Conservation (phyloP, 2,113 vertebrate genomes). For the Hydropotes inermis region DNA sequence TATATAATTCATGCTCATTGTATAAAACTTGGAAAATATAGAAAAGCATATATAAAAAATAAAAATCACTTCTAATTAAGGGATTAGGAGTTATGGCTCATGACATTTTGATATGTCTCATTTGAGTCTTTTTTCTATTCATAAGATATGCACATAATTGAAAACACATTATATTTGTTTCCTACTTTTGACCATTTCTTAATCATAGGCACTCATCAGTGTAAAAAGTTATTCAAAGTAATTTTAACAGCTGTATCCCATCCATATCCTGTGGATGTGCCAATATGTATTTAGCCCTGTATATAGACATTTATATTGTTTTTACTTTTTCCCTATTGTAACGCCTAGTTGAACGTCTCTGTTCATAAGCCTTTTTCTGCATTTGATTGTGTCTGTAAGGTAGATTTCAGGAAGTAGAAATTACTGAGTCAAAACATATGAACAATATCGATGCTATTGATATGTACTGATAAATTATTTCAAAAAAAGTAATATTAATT, state of each 20-base stretch:
- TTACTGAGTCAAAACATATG: not conserved
- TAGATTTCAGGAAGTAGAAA: not conserved
- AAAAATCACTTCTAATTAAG: conserved; percentile 1
- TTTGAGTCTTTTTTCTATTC: not conserved
- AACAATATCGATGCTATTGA: not conserved
- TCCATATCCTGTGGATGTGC: not conserved
- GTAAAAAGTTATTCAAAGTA: conserved; percentile 15
- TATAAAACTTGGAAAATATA: not conserved
- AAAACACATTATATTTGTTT: not conserved
- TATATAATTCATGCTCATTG: not conserved
- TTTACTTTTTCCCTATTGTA: not conserved
- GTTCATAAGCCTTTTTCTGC: not conserved
- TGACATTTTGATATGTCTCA: not conserved
- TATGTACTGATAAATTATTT: conserved; percentile 9
- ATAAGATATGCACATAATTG: not conserved
- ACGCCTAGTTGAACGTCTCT: not conserved
- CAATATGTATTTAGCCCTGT: not conserved
- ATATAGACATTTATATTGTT: not conserved
- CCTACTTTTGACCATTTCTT: conserved; percentile 12
- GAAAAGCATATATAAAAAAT: not conserved
- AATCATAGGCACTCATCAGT: not conserved
- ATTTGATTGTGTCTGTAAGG: not conserved
- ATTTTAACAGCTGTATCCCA: not conserved
- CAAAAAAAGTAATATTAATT: not conserved
- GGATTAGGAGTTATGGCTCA: not conserved